Evolutionary conservation across 1,140 invertebrate species (phyloP).

Genomic region (Hyphantria cunea): DNA sequence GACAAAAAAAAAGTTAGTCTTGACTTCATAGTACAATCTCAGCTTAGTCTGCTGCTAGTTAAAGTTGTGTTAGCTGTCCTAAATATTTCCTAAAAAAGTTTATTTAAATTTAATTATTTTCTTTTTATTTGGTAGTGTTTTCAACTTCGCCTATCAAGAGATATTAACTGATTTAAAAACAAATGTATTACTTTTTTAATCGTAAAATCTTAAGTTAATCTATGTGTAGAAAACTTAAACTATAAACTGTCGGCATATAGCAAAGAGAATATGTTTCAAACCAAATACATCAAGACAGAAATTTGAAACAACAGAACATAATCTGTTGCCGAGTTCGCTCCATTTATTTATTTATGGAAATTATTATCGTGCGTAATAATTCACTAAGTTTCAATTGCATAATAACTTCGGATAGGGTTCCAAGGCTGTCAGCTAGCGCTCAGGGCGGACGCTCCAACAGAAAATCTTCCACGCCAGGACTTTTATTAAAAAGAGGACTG

Average conservation of each 20-base stretch:
- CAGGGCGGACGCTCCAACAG: constrained; percentile 60
- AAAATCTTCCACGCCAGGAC: constrained; percentile 65
- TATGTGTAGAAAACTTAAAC: not conserved
- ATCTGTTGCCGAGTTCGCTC: constrained; percentile 47
- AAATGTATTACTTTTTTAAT: too few relatives aligned
- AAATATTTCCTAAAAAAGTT: too few relatives aligned
- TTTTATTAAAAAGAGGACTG: constrained; percentile 76
- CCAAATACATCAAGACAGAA: constrained; percentile 23
- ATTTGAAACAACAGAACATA: constrained; percentile 35
- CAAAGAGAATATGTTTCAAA: constrained; percentile 3
- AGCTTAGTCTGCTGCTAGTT: too few relatives aligned
- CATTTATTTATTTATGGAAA: constrained; percentile 78
- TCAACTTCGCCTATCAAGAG: too few relatives aligned
- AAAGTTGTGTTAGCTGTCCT: too few relatives aligned
- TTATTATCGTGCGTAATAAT: constrained; percentile 80
- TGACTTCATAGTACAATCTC: too few relatives aligned
- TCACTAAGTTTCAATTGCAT: constrained; percentile 82
- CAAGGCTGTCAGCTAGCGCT: constrained; percentile 46
- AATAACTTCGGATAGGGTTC: constrained; percentile 74
- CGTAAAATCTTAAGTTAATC: too few relatives aligned
- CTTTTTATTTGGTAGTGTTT: too few relatives aligned
- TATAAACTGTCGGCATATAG: not conserved
- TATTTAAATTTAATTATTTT: too few relatives aligned
- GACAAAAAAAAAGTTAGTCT: too few relatives aligned
- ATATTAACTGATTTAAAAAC: too few relatives aligned